Evolutionary conservation across 64 coral and sea anemone species (phyloP).

Genomic region (Actinia tenebrosa): DNA sequence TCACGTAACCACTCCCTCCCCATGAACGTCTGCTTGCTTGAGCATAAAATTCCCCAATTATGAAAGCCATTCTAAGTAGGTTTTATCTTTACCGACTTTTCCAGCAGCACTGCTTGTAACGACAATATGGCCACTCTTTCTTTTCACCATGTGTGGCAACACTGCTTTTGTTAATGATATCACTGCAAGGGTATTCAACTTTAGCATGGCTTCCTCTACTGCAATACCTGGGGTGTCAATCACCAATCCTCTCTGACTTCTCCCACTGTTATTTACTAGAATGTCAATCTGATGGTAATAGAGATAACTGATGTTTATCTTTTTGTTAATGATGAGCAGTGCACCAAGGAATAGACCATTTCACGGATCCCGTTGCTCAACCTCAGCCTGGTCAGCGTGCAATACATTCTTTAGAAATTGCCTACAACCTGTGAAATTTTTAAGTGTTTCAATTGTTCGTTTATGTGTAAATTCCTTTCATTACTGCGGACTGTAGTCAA

Average conservation of each 20-base stretch:
- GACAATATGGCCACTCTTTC: constrained; percentile 75
- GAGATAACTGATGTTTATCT: background rate
- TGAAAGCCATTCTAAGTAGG: background rate
- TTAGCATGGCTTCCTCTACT: constrained; percentile 65
- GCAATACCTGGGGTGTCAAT: constrained; percentile 47
- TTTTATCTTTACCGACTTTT: constrained; percentile 57
- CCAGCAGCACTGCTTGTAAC: constrained; percentile 83
- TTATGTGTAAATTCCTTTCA: no score
- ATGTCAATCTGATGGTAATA: constrained; percentile 59
- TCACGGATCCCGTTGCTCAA: no score
- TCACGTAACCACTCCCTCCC: no score
- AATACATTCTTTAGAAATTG: no score
- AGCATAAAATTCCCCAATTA: no score
- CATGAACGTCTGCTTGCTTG: no score
- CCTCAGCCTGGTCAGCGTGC: no score
- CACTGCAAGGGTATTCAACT: constrained; percentile 53
- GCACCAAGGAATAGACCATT: no score
- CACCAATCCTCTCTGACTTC: constrained; percentile 63
- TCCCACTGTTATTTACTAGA: constrained; percentile 82
- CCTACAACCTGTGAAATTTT: no score
- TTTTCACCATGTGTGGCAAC: constrained; percentile 66
- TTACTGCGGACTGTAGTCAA: no score
- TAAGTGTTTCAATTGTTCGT: no score
- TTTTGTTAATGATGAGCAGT: no score
- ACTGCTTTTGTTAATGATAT: constrained; percentile 83